Conservation (phyloP, 1,140 invertebrate species). For the Amphibalanus amphitrite region DNA sequence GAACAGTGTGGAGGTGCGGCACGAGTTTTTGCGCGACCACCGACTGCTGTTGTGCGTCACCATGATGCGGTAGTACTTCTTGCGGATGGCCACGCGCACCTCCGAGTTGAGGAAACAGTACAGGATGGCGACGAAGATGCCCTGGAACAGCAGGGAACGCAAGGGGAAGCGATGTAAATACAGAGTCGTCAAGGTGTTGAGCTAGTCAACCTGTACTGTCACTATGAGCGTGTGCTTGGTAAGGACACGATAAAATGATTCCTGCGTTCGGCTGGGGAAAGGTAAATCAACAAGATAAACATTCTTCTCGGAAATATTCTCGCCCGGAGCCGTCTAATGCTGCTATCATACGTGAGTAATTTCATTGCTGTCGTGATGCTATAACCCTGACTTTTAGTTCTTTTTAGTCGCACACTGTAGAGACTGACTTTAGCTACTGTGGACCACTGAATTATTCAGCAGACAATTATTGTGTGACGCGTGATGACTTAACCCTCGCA, state of each 20-base stretch:
- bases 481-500: no score
- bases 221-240: no score
- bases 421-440: no score
- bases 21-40: neutral
- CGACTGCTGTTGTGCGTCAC: neutral
- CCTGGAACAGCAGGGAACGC: constrained; percentile 33
- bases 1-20: neutral
- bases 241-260: neutral
- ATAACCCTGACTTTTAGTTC: no score
- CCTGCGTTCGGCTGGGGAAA: neutral
- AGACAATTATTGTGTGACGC: no score
- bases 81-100: constrained; percentile 30
- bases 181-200: no score
- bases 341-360: no score
- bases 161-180: neutral
- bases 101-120: constrained; percentile 81
- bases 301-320: neutral
- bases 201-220: no score
- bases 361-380: no score
- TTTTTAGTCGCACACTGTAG: no score
- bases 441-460: no score
- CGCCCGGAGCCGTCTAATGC: neutral
- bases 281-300: neutral
- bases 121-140: constrained; percentile 60
- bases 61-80: neutral